These are phyloP conservation scores for Arenaria interpres DNA, from an alignment of 2,113 vertebrate genomes.

Conservation along the genomic window DNA sequence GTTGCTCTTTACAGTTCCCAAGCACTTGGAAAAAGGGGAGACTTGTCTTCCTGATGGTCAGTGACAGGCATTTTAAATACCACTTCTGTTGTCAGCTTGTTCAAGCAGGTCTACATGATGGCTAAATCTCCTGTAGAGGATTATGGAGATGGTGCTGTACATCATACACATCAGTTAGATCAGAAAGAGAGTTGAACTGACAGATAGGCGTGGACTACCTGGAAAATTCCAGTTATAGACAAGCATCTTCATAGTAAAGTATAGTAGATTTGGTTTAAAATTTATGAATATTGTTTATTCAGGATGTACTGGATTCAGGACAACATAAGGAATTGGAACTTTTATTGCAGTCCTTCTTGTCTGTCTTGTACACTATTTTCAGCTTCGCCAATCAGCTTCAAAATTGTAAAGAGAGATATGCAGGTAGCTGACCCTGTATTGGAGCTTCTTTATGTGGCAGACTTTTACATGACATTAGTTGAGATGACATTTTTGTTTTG, in stretches of 20 bases:
- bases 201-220: neutral
- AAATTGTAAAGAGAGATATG: neutral
- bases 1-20: neutral
- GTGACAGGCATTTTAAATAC: neutral
- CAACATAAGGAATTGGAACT: neutral
- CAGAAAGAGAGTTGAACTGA: neutral
- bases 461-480: neutral
- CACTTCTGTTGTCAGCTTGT: neutral
- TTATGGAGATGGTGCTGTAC: neutral
- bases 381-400: neutral
- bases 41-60: neutral
- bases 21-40: neutral
- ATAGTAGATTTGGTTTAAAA: neutral
- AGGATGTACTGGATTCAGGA: neutral
- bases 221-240: neutral
- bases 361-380: neutral
- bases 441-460: neutral
- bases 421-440: neutral
- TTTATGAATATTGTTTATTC: neutral
- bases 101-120: neutral
- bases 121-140: neutral
- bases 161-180: neutral
- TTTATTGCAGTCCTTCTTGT: neutral
- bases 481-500: neutral
- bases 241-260: neutral